phyloP scores from a whole-genome alignment of 2,113 vertebrate species.

The Euleptes europaea region DNA sequence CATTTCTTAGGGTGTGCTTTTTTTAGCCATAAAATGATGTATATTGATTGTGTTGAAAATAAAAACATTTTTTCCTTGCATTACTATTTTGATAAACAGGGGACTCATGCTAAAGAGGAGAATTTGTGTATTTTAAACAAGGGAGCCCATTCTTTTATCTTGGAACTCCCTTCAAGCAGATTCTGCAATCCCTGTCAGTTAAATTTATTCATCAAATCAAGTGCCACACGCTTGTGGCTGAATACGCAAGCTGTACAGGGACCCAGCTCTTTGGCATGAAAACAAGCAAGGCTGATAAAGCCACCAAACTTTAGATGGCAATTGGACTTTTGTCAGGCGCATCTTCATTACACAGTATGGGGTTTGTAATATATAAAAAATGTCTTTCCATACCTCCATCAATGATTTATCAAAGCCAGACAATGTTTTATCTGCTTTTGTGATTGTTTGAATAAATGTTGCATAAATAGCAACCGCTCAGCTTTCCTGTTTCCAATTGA shows the following conservation, averaged over 20 bases:
- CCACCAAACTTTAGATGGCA: constrained; percentile 41
- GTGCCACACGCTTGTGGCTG: constrained; percentile 49
- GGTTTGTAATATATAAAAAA: constrained; percentile 15
- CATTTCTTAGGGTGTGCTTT: constrained; percentile 80
- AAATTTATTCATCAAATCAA: constrained; percentile 51
- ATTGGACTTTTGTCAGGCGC: constrained; percentile 43
- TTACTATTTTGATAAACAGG: constrained; percentile 79
- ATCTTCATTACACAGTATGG: constrained; percentile 35
- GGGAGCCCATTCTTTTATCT: constrained; percentile 47
- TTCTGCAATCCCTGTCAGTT: constrained; percentile 43
- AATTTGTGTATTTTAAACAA: constrained; percentile 69
- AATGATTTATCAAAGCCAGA: constrained; percentile 7
- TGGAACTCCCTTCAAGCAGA: constrained; percentile 22
- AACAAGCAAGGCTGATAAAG: constrained; percentile 56
- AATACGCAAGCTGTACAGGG: constrained; percentile 15
- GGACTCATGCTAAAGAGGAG: constrained; percentile 71
- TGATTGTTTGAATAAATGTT: constrained; percentile 20
- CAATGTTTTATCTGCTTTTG: not conserved
- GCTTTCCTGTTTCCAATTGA: not conserved
- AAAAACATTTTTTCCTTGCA: constrained; percentile 85
- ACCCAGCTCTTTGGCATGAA: constrained; percentile 54
- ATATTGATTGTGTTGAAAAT: constrained; percentile 83
- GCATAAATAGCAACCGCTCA: not conserved
- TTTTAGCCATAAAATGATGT: constrained; percentile 85
- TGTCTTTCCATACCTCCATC: not conserved